Conservation (phyloP, 2,888 invertebrate genomes). For the Andrena bicolor region DNA sequence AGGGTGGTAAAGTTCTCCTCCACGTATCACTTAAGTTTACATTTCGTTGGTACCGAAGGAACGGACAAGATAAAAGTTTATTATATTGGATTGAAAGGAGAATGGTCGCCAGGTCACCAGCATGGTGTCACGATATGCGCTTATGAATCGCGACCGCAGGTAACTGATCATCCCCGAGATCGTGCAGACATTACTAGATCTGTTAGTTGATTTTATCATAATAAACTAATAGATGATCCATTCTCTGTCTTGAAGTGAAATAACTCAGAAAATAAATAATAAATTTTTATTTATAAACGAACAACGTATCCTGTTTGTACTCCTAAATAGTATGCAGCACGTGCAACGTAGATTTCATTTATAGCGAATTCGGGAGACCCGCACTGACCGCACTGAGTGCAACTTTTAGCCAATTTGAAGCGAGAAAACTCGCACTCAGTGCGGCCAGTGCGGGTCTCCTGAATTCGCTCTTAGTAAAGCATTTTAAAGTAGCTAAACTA, state of each 20-base stretch:
- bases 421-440: too few species aligned
- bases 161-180: constrained; percentile 93
- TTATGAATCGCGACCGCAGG: constrained; percentile 94
- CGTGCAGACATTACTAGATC: constrained; percentile 43
- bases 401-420: too few species aligned
- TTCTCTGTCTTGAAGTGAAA: background rate
- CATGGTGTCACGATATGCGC: constrained; percentile 97
- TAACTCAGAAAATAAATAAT: constrained; percentile 24
- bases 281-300: constrained; percentile 24
- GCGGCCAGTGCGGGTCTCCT: too few species aligned
- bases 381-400: too few species aligned
- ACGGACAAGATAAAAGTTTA: constrained; percentile 93
- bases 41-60: constrained; percentile 96
- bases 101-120: constrained; percentile 93
- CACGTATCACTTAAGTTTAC: constrained; percentile 94
- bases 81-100: constrained; percentile 98
- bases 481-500: background rate
- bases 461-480: too few species aligned
- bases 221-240: background rate
- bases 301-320: background rate
- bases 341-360: background rate
- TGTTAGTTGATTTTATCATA: constrained; percentile 58
- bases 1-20: constrained; percentile 97
- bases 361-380: too few species aligned
- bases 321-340: background rate